These are phyloP conservation scores for Lepus townsendii DNA, from an alignment of 2,797 vertebrate species.

Conservation along the genomic window DNA sequence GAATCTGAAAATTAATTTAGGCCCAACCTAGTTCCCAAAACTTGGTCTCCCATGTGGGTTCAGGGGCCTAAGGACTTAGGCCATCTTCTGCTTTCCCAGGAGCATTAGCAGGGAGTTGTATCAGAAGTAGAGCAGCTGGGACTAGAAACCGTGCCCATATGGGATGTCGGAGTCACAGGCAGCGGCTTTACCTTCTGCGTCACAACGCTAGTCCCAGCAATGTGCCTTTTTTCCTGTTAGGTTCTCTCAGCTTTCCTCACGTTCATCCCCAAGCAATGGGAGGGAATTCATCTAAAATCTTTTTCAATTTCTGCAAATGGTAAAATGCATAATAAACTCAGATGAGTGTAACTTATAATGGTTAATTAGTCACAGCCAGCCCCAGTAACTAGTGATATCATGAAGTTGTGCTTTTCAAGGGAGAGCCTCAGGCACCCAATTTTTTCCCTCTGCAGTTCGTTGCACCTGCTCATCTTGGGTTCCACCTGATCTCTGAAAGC, in stretches of 20 bases:
- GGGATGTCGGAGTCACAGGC: too few species aligned
- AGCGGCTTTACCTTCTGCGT: too few species aligned
- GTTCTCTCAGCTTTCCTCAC: not conserved
- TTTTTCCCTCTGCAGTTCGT: not conserved
- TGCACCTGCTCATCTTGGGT: not conserved
- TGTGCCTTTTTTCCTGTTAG: not conserved
- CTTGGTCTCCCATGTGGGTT: too few species aligned
- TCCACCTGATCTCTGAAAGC: not conserved
- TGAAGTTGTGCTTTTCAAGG: not conserved
- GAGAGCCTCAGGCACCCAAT: not conserved
- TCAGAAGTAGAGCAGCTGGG: too few species aligned
- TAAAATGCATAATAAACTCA: not conserved
- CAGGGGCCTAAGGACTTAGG: too few species aligned
- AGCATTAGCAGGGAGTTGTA: too few species aligned
- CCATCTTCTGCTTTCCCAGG: too few species aligned
- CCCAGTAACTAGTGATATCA: not conserved
- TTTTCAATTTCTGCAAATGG: not conserved
- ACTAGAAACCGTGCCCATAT: too few species aligned
- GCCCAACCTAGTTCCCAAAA: too few species aligned
- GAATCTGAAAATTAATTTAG: too few species aligned
- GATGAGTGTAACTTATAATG: not conserved
- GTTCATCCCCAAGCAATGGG: not conserved
- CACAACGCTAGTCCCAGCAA: not conserved
- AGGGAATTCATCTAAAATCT: not conserved
- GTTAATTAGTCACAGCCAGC: not conserved